Percentiles rank a stretch among this genome's conserved stretches.
phyloP scores from a whole-genome alignment of 2,113 vertebrate species.

The Nothoprocta perdicaria region DNA sequence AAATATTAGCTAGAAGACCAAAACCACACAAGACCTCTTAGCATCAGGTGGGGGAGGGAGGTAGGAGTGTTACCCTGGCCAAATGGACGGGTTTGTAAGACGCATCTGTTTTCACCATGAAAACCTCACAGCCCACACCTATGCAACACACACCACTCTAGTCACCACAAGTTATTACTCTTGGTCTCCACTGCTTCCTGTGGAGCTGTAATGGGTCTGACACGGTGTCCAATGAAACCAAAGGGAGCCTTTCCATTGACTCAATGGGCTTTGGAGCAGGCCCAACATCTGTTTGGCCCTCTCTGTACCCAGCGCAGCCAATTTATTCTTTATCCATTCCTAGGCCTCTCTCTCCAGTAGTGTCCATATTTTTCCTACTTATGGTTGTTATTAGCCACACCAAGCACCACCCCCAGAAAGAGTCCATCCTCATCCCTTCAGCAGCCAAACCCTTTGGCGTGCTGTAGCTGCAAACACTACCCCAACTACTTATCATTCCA shows the following conservation, averaged over 20 bases:
- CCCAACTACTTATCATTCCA: neutral
- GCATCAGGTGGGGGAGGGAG: neutral
- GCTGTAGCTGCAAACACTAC: neutral
- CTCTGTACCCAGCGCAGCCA: conserved; percentile 30
- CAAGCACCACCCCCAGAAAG: neutral
- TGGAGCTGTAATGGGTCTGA: conserved; percentile 41
- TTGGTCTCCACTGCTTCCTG: conserved; percentile 56
- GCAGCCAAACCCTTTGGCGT: neutral
- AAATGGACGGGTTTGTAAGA: neutral
- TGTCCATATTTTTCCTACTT: conserved; percentile 54
- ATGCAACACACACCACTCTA: conserved; percentile 32
- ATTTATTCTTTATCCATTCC: conserved; percentile 60
- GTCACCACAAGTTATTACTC: conserved; percentile 63
- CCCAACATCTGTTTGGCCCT: conserved; percentile 67
- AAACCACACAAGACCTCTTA: fast-evolving
- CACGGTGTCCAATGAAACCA: conserved; percentile 50
- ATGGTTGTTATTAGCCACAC: conserved; percentile 40
- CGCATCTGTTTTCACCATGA: conserved; percentile 61
- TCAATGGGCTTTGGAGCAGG: conserved; percentile 52
- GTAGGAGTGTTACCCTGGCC: neutral
- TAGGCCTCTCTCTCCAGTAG: conserved; percentile 37
- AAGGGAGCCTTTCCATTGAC: conserved; percentile 62
- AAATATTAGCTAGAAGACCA: neutral
- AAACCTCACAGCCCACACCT: conserved; percentile 58
- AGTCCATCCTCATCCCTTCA: neutral